phyloP scores from a whole-genome alignment of 1,140 invertebrate species.

The Drosophila orena region DNA sequence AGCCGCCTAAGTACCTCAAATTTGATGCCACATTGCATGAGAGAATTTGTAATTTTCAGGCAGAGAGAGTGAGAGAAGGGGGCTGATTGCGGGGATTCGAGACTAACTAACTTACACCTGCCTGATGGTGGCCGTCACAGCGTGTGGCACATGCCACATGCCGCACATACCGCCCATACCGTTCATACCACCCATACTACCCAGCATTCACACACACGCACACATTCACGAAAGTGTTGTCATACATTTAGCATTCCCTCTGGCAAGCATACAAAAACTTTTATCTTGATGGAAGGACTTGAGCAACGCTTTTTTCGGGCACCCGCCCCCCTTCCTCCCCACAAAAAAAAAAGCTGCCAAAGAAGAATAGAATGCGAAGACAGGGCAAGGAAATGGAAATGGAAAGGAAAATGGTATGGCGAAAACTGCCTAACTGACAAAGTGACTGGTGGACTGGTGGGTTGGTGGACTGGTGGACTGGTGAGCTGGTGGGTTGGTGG shows the following conservation, averaged over 20 bases:
- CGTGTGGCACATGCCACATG: conserved; percentile 11
- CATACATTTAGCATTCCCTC: conserved; percentile 57
- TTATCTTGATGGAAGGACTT: conserved; percentile 59
- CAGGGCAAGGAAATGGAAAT: conserved; percentile 22
- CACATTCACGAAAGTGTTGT: conserved; percentile 37
- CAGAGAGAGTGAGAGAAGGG: not conserved
- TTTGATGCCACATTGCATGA: conserved; percentile 41
- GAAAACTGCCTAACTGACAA: conserved; percentile 46
- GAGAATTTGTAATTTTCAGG: conserved; percentile 44
- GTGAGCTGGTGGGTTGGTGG: conserved; percentile 3
- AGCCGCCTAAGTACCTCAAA: conserved; percentile 46
- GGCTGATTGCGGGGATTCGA: not conserved
- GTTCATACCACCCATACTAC: conserved; percentile 14
- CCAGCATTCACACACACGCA: not conserved
- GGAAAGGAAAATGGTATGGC: conserved; percentile 7
- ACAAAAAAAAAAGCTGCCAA: conserved; percentile 8
- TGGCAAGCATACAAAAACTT: conserved; percentile 49
- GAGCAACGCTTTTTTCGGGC: conserved; percentile 39
- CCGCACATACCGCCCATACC: conserved; percentile 31
- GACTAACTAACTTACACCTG: conserved; percentile 49
- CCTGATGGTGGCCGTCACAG: conserved; percentile 34
- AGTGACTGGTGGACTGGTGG: conserved; percentile 44
- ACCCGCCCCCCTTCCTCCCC: too few relatives aligned
- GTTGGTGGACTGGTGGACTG: conserved; percentile 25
- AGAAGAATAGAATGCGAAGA: conserved; percentile 18